phyloP scores from a whole-genome alignment of 2,797 vertebrate genomes.

The Eulemur mongoz region DNA sequence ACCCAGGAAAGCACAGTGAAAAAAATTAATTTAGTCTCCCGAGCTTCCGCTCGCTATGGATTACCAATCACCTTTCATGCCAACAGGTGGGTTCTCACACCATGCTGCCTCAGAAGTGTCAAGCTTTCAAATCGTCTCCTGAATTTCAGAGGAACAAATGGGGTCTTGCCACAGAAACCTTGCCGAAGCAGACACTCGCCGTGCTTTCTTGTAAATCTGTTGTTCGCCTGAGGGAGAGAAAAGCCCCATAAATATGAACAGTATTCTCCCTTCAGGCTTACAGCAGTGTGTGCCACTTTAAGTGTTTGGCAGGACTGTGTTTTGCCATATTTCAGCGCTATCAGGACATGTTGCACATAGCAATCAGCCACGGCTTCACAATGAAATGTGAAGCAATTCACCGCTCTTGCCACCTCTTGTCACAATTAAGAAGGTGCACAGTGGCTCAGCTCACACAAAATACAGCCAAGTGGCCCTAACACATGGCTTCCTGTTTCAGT shows the following conservation, averaged over 20 bases:
- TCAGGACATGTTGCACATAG: not conserved
- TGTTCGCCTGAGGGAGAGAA: not conserved
- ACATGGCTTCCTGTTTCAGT: not conserved
- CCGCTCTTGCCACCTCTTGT: not conserved
- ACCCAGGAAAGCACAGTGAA: not conserved
- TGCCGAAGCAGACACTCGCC: not conserved
- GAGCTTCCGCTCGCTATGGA: not conserved
- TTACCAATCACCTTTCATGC: not conserved
- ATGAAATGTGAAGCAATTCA: not conserved
- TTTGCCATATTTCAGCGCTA: not conserved
- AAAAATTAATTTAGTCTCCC: not conserved
- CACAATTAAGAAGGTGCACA: not conserved
- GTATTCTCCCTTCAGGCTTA: not conserved
- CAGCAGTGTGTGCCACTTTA: fast-evolving
- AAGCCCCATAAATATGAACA: fast-evolving
- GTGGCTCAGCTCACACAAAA: not conserved
- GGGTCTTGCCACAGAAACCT: not conserved
- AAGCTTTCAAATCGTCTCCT: not conserved
- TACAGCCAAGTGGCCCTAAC: not conserved
- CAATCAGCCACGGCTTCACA: not conserved
- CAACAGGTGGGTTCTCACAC: not conserved
- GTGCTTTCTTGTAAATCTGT: fast-evolving
- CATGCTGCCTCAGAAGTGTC: not conserved
- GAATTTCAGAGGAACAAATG: not conserved
- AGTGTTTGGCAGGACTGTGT: not conserved